Evolutionary conservation across 2,888 invertebrate genomes (phyloP), one percentile per base, ranked within the genome.

Genomic region (Teinopalpus imperialis): DNA sequence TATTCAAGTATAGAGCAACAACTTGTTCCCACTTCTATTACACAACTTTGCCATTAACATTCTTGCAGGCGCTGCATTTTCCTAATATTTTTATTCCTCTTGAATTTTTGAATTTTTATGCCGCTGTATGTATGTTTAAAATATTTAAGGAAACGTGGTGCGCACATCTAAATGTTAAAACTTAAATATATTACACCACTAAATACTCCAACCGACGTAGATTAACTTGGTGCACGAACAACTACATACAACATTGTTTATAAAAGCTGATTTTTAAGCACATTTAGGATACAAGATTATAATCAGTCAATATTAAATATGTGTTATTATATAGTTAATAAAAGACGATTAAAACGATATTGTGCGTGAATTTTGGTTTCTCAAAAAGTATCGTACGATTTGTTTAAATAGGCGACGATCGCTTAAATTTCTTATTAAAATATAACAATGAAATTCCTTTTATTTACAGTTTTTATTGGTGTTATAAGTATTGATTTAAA

Each of bases 21-120:
- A 55, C 53, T 59, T 62, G 59, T 56, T 60, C 61, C 61, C 62
- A 54, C 59, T 50, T 55, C 56, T 47, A 55, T 41, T 43, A 44
- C 41, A 44, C 51, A 49, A 44, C 48, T 35, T 48, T 49, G 52
- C 57, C 52, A 34, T 23, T n/a, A 49, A 29, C 36, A 34, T 37
- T 30, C 13, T 39, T 36, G 31, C 42, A 51, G 51, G 51, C 48
- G 51, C 31, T 10, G 27, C 5, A 1, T 9, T 14, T 23, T 32
- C 27, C 9, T 40, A 32, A 20, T 39, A 27, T 34, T 39, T 42
- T 9, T 10, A 7, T 43, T 13, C 16, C n/a, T 24, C n/a, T n/a
- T n/a, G n/a, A n/a, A n/a, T 3, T 44, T 43, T 49, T 43, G 23
- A 40, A 45, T 36, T 27, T 35, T 9, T 39, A 13, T 21, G 40